phyloP scores from a whole-genome alignment of 1,140 invertebrate species.

The Temnothorax nylanderi region DNA sequence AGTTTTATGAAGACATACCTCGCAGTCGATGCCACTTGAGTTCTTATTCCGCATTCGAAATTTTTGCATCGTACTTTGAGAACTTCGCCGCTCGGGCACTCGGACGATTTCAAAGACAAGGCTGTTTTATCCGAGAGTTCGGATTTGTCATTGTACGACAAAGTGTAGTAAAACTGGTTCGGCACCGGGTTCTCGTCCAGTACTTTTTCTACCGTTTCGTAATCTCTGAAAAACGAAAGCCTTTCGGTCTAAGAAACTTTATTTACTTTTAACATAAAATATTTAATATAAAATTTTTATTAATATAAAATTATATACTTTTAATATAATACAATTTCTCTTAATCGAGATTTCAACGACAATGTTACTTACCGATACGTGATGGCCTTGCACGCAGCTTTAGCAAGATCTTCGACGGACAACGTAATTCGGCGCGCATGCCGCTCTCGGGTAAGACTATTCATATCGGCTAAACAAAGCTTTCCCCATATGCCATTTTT shows the following conservation, averaged over 20 bases:
- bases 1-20: conserved; percentile 85
- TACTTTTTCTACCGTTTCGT: conserved; percentile 86
- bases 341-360: background rate
- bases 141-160: conserved; percentile 81
- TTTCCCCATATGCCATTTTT: conserved; percentile 93
- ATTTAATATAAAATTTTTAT: too few relatives aligned
- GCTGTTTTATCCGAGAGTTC: conserved; percentile 84
- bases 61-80: conserved; percentile 89
- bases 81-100: conserved; percentile 88
- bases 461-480: conserved; percentile 86
- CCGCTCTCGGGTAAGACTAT: conserved; percentile 72
- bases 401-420: conserved; percentile 90
- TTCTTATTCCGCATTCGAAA: conserved; percentile 91
- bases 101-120: conserved; percentile 88
- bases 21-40: conserved; percentile 88
- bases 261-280: background rate
- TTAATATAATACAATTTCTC: background rate
- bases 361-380: conserved; percentile 90
- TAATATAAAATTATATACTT: background rate
- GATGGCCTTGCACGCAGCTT: conserved; percentile 91
- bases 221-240: conserved; percentile 82
- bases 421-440: conserved; percentile 78
- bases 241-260: background rate
- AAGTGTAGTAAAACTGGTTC: conserved; percentile 84
- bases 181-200: conserved; percentile 78